These are phyloP conservation scores for Megaptera novaeangliae DNA, from an alignment of 2,113 vertebrate genomes.

Conservation along the genomic window DNA sequence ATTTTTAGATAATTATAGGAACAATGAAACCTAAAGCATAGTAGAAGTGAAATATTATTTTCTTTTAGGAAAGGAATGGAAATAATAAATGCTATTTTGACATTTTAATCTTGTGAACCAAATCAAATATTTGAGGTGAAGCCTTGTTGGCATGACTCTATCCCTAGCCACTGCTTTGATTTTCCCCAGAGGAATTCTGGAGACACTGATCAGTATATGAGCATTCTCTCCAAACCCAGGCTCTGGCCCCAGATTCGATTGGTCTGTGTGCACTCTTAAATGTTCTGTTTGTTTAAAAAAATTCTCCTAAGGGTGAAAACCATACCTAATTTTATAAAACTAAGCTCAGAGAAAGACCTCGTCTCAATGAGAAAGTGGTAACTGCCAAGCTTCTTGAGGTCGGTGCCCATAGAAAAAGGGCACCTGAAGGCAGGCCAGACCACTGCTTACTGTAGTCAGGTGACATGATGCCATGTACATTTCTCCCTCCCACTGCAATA, in stretches of 20 bases:
- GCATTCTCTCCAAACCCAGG: neutral
- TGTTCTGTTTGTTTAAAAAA: neutral
- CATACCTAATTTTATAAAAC: neutral
- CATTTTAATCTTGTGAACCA: neutral
- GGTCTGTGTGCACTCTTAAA: neutral
- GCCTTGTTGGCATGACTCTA: neutral
- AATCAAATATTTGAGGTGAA: neutral
- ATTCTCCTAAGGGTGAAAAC: neutral
- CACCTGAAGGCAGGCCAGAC: neutral
- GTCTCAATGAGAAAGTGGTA: neutral
- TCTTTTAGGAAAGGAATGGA: neutral
- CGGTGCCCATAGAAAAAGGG: neutral
- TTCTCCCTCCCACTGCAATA: fast-evolving
- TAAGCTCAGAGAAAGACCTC: neutral
- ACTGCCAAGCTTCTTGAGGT: neutral
- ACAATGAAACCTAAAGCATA: neutral
- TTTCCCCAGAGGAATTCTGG: no score
- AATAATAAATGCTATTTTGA: neutral
- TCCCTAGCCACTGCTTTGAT: neutral
- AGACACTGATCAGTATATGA: neutral
- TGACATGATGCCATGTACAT: neutral
- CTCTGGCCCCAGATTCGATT: neutral
- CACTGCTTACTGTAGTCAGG: neutral
- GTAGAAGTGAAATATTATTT: neutral
- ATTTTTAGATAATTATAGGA: neutral